Evolutionary conservation across 2,797 vertebrate species (phyloP).

Genomic region (Myripristis jacobus): DNA sequence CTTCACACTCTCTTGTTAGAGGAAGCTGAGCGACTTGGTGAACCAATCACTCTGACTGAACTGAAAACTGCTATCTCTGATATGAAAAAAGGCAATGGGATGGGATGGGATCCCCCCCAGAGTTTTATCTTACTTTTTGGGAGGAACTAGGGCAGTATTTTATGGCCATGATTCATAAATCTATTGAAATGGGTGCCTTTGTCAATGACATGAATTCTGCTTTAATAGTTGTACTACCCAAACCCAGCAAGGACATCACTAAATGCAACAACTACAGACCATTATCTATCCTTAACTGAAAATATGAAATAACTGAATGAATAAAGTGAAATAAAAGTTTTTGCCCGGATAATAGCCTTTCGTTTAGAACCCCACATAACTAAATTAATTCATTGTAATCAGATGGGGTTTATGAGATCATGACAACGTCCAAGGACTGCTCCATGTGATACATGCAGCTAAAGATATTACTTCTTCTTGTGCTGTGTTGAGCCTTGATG

Average conservation of each 20-base stretch:
- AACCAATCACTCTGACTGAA: conserved; percentile 5
- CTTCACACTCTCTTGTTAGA: not conserved
- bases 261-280: conserved; percentile 4
- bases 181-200: not conserved
- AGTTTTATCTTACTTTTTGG: conserved; percentile 6
- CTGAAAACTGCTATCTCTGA: not conserved
- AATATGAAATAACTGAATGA: too few species aligned
- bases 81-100: not conserved
- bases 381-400: conserved; percentile 3
- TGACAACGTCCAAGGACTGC: not conserved
- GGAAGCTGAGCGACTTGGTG: not conserved
- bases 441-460: not conserved
- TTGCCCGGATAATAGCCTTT: not conserved
- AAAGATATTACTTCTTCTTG: too few species aligned
- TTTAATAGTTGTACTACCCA: not conserved
- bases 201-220: not conserved
- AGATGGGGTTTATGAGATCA: conserved; percentile 10
- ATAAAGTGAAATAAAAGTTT: conserved; percentile 5
- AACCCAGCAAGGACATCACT: conserved; percentile 2
- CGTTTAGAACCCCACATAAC: conserved; percentile 7
- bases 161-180: not conserved
- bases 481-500: not conserved
- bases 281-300: not conserved
- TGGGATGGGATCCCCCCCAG: conserved; percentile 1
- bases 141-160: conserved; percentile 1